These are phyloP conservation scores for Drosophila bocki DNA, from an alignment of 1,140 invertebrate genomes.

Conservation along the genomic window DNA sequence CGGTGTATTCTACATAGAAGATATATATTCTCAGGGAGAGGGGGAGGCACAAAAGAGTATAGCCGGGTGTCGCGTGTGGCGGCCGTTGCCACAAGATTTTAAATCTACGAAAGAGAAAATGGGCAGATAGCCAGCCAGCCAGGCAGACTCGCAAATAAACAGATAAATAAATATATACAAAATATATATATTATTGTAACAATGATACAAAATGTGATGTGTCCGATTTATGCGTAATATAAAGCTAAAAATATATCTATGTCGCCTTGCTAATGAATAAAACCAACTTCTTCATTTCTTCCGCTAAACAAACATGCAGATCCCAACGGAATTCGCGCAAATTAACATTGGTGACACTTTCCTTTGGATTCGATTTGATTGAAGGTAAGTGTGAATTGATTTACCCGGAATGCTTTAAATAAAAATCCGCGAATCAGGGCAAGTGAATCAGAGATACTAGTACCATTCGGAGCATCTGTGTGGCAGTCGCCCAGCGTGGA, in stretches of 20 bases:
- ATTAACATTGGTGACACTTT: conserved; percentile 50
- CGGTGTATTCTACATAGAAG: neutral
- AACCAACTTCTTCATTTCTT: conserved; percentile 42
- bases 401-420: conserved; percentile 26
- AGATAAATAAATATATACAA: conserved; percentile 37
- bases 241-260: conserved; percentile 33
- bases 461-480: conserved; percentile 6
- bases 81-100: conserved; percentile 74
- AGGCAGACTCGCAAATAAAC: conserved; percentile 14
- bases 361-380: conserved; percentile 39
- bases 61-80: conserved; percentile 59
- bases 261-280: conserved; percentile 57
- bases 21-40: conserved; percentile 5
- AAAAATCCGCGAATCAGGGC: conserved; percentile 25
- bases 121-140: conserved; percentile 38
- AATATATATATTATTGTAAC: conserved; percentile 20
- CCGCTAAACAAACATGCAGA: conserved; percentile 3
- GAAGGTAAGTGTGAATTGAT: conserved; percentile 74
- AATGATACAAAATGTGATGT: conserved; percentile 30
- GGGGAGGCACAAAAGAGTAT: neutral
- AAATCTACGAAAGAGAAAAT: conserved; percentile 39
- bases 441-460: conserved; percentile 44
- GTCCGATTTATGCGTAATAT: conserved; percentile 33
- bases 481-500: conserved; percentile 24
- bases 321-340: conserved; percentile 41